These are phyloP conservation scores for Bugula neritina DNA, from an alignment of 2,888 invertebrate genomes.

Conservation along the genomic window DNA sequence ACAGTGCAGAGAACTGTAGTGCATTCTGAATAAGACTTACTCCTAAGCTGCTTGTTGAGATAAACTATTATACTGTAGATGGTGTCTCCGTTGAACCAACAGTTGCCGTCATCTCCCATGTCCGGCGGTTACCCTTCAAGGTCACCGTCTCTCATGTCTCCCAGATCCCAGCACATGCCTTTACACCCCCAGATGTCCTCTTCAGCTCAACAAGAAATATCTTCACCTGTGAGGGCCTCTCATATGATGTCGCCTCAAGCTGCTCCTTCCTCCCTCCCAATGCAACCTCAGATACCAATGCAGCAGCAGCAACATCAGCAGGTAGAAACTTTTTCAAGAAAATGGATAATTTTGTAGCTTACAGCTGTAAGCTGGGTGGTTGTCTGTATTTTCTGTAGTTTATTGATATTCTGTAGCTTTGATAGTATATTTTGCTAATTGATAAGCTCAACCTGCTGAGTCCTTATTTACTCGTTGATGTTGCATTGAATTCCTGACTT, in stretches of 20 bases:
- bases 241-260: conserved; percentile 12
- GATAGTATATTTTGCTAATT: too few relatives aligned
- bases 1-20: too few relatives aligned
- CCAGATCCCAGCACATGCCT: conserved; percentile 4
- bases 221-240: neutral
- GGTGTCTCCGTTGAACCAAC: conserved; percentile 17
- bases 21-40: too few relatives aligned
- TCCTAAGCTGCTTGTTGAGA: too few relatives aligned
- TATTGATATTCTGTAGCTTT: too few relatives aligned
- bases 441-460: too few relatives aligned
- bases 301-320: neutral
- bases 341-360: too few relatives aligned
- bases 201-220: conserved; percentile 7
- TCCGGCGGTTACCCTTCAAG: neutral
- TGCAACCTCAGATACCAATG: neutral
- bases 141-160: conserved; percentile 22
- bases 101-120: conserved; percentile 20
- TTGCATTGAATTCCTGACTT: too few relatives aligned
- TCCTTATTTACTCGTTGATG: too few relatives aligned
- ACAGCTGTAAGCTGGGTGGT: too few relatives aligned
- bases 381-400: too few relatives aligned
- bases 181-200: neutral
- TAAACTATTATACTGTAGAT: neutral
- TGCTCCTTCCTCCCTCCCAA: neutral
- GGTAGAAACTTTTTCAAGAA: too few relatives aligned